Evolutionary conservation across 2,797 vertebrate genomes (phyloP), one percentile per base, ranked within the genome.

Genomic region (Percopsis omiscomaycus): DNA sequence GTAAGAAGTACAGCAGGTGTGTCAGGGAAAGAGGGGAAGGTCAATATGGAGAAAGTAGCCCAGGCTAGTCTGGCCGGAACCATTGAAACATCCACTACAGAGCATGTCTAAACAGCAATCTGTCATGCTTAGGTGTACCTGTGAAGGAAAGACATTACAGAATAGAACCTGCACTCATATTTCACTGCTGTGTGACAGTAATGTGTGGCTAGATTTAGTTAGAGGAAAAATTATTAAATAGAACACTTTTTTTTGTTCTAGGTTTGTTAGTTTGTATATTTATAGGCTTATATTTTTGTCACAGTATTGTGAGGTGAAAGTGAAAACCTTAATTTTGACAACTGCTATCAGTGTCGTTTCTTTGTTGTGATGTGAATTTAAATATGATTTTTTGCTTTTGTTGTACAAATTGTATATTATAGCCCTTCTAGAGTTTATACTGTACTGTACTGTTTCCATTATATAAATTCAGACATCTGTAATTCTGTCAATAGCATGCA

Each of bases 31-130:
- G 68, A 81, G 0, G 92, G 93, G 0, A 96, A 94, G 89, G 93
- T 90, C 84, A 22, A 16, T 4, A 94, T 92, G 66, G 91, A 94
- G 73, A 98, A 98, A 93, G 96, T 97, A 64, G 96, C 96, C 89
- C 96, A 95, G 93, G 95, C 96, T 84, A 95, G 93, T 55, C 93
- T 98, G 93, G 96, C 96, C 77, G 95, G 96, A 80, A 94, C 92
- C 56, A 95, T 94, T 22, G 96, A 96, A 71, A 93, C 92, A 5
- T 95, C 94, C 55, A 92, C 93, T 0, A 96, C 95, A 1, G 95
- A 98, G 85, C 92, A 94, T 0, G 93, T 99, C 73, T 94, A 68
- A 91, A 57, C 73, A 22, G 66, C 0, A 2, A 51, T 28, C 59
- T 2, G 13, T 12, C 22, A 47, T 4, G 28, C 27, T 73, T n/a